Base-by-base conservation (phyloP, 2,797 vertebrate genomes). In the Sorex maritimensis region DNA sequence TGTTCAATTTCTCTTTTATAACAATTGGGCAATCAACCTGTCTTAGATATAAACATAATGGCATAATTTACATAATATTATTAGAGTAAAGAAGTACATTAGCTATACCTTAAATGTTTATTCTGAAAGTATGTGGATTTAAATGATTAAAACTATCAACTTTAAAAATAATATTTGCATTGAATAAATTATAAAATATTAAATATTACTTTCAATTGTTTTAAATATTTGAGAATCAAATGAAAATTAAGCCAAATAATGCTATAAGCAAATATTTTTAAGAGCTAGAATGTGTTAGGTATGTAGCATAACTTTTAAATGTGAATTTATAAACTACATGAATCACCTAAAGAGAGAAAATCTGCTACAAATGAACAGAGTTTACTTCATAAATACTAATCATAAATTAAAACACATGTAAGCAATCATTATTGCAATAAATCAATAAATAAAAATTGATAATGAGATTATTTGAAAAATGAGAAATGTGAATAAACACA, bases 11-110 rank as follows among this genome's bases (percentile, higher is more conserved):
- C 12, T 73, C 15, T 88, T 89, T 91, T 72, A 34, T 71, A 88
- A 49, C 23, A 72, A 15, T 28, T 92, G 71, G 21, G 7, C 30
- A 84, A 93, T 78, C 87, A 89, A 19, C 55, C 68, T 81, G 46
- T 6, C 8, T 87, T 86, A 90, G 88, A 72, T 44, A 52, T 77
- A 91, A 92, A 94, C 72, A 52, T 74, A 93, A 93, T 69, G 19
- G 23, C 30, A 78, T 44, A 81, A 93, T 84, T 85, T 6, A 92
- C 19, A 84, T 0, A n/a, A 5, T 46, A 89, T 67, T 58, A 80
- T 68, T 77, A 23, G 23, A 88, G 26, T 17, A 80, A 85, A 72
- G 26, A 80, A 83, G 71, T 14, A 26, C 8, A 55, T 13, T 72
- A 34, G n/a, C 28, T 21, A 86, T 79, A 34, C 8, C 28, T 75